Conservation (phyloP, 2,888 invertebrate species). For the Lamellibrachia columna region DNA sequence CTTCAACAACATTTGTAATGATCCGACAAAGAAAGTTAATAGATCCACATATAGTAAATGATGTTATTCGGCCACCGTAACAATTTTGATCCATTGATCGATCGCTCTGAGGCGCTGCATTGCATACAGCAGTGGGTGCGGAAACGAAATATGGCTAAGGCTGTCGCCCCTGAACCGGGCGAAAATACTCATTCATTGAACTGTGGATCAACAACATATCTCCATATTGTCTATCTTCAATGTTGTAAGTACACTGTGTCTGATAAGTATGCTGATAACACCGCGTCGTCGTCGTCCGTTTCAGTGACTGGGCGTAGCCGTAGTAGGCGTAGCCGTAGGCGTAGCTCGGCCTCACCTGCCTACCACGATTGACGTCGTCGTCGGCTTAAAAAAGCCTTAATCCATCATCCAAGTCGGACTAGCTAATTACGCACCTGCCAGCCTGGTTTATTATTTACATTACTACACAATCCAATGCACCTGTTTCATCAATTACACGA, state of each 20-base stretch:
- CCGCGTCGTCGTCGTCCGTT: not conserved
- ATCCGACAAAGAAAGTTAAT: no score
- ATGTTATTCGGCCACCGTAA: slow-evolving; percentile 22
- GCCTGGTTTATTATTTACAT: no score
- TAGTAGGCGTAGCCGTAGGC: slow-evolving; percentile 23
- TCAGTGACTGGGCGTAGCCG: slow-evolving; percentile 18
- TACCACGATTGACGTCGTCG: not conserved
- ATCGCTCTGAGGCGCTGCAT: not conserved
- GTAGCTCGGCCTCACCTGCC: not conserved
- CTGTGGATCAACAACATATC: not conserved
- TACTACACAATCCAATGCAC: no score
- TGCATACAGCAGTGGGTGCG: not conserved
- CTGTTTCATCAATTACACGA: no score
- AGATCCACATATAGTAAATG: not conserved
- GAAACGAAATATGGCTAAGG: slow-evolving; percentile 24
- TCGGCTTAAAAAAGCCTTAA: not conserved
- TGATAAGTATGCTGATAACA: not conserved
- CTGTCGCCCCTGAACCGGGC: slow-evolving; percentile 24
- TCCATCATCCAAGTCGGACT: not conserved
- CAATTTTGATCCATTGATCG: not conserved
- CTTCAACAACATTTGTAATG: no score
- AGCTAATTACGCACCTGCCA: no score
- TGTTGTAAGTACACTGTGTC: slow-evolving; percentile 23
- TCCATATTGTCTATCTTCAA: slow-evolving; percentile 21
- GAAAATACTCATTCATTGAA: slow-evolving; percentile 22